These are phyloP conservation scores for Heliothis virescens DNA, from an alignment of 1,140 invertebrate genomes.

Conservation along the genomic window DNA sequence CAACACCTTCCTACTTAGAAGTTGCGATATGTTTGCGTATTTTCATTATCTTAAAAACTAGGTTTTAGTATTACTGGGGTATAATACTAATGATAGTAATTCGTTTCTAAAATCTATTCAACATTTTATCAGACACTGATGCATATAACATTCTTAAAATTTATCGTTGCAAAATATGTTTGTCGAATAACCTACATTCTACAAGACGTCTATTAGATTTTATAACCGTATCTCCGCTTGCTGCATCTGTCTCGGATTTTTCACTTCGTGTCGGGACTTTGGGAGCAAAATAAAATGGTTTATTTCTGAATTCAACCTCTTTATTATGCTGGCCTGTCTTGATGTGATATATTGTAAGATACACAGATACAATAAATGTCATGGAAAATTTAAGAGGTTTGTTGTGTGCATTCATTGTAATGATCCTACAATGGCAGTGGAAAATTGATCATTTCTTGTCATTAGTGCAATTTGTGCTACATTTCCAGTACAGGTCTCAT, in stretches of 20 bases:
- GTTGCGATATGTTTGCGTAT: not conserved
- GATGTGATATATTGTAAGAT: too few relatives aligned
- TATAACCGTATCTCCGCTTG: conserved; percentile 13
- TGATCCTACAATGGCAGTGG: too few relatives aligned
- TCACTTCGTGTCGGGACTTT: too few relatives aligned
- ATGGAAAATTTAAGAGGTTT: too few relatives aligned
- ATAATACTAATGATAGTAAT: not conserved
- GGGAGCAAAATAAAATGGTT: not conserved
- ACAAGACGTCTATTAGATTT: not conserved
- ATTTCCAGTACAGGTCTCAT: not conserved
- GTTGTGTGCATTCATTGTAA: too few relatives aligned
- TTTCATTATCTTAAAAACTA: not conserved
- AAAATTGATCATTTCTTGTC: too few relatives aligned
- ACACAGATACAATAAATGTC: too few relatives aligned
- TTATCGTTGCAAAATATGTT: conserved; percentile 3
- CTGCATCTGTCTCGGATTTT: conserved; percentile 17
- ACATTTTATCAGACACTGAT: too few relatives aligned
- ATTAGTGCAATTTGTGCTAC: not conserved
- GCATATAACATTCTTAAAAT: not conserved
- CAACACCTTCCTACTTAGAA: not conserved
- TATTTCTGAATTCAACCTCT: not conserved
- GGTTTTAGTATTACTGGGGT: not conserved
- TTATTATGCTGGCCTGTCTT: not conserved
- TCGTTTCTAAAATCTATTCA: too few relatives aligned
- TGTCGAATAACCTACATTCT: conserved; percentile 20